Evolutionary conservation across 2,113 vertebrate genomes (phyloP), one percentile per base, ranked within the genome.

Genomic region (Mesitornis unicolor): DNA sequence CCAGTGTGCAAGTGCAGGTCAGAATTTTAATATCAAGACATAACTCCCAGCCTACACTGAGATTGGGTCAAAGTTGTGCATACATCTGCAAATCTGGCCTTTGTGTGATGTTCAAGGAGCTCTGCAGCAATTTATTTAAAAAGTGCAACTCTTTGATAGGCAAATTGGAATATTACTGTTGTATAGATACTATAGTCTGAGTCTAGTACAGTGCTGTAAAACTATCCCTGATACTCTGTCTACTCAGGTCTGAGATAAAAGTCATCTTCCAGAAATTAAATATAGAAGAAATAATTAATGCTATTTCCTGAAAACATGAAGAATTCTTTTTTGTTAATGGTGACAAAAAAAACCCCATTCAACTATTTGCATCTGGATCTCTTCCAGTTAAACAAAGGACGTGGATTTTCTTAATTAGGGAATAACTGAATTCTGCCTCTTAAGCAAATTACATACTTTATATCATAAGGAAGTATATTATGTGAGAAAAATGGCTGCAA

Each of bases 321-420:
- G 10, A 64, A 33, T 35, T 33, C 4, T 40, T 54, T 65, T 82
- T 82, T 96, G 35, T 43, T 79, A 81, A 53, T 33, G 12, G 25
- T 87, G 77, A 60, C 57, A 89, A 91, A 75, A 94, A 91, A 51
- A 29, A 26, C 33, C 8, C 33, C 8, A 10, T 71, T 88, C 19
- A 90, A 31, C 35, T 70, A 4, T 50, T 63, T 93, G 45, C 67
- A 33, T 51, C 68, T 93, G 68, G 47, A 80, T 80, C 35, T 33
- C 22, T 90, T 93, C 42, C 71, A 88, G 50, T 86, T 88, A 74
- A 91, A 73, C 36, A 90, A 90, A 87, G 47, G 54, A 63, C 20
- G 9, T 36, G 31, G 28, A 77, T 90, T 92, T 92, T 87, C 75
- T 88, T 97, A 95, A 84, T 92, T 84, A 80, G 56, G 47, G 20